Base-by-base conservation (phyloP, 2,113 vertebrate species). In the Paracyprichromis sp. region DNA sequence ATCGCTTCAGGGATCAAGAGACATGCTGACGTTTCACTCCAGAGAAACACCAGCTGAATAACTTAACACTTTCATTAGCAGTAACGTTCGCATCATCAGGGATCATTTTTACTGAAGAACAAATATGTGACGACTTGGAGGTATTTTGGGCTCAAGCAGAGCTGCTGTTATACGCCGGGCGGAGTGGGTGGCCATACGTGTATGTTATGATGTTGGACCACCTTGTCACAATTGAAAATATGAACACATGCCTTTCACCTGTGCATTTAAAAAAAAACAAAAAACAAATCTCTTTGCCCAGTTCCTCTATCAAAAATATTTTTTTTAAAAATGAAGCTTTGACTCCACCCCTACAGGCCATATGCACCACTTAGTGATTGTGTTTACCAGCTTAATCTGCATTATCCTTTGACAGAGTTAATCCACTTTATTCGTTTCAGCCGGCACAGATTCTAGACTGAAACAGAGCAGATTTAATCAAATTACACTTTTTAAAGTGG, bases 381-480 rank as follows among this genome's bases (percentile, higher is more conserved):
- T 95, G 89, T 94, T 95, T 90, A 95, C 92, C 90, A 91, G 89
- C 94, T 95, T 94, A 95, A 95, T 96, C 95, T 93, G 89, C 89
- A 93, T 94, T 92, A 95, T 96, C 94, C 91, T 90, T 92, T 86
- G 91, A 93, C 90, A 86, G 86, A 95, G 88, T 92, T 96, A 96
- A 96, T 96, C 96, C 94, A 96, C 94, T 95, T 96, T 94, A 90
- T 92, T 95, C 78, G 19, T 94, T 94, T 94, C 89, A 94, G 93
- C 90, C 90, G 90, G 91, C 91, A 88, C 91, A 94, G 88, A 93
- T 94, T 95, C 88, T 91, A 90, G 91, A 91, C 82, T 90, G 89
- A 95, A 96, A 95, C 93, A 88, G 89, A 92, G 91, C 90, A 95
- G 93, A 95, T 96, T 94, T 95, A 90, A 96, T 95, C 90, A 96